phyloP scores from a whole-genome alignment of 2,797 vertebrate species.

The Buphagus erythrorhynchus region DNA sequence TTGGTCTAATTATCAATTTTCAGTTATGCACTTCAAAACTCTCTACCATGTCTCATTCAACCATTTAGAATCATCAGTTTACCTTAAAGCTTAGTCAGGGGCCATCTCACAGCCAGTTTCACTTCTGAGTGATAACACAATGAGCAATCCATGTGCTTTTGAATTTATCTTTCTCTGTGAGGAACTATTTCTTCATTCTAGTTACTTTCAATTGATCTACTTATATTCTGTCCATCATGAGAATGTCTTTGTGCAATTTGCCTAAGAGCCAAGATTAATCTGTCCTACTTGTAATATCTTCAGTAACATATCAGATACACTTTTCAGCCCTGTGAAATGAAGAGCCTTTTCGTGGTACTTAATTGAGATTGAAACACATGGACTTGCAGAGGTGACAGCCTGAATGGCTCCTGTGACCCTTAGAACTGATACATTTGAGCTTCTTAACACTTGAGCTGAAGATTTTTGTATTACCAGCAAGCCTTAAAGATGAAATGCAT shows the following conservation, averaged over 20 bases:
- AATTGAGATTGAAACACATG: not conserved
- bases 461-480: not conserved
- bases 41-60: not conserved
- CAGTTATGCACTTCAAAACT: conserved; percentile 27
- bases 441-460: not conserved
- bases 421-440: not conserved
- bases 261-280: not conserved
- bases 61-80: not conserved
- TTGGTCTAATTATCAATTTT: conserved; percentile 20
- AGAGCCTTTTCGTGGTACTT: not conserved
- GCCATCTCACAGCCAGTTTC: not conserved
- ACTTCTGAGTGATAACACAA: not conserved
- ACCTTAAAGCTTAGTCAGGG: not conserved
- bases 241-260: not conserved
- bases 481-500: not conserved
- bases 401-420: not conserved
- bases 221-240: not conserved
- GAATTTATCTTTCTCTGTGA: not conserved
- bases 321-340: not conserved
- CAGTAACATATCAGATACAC: not conserved
- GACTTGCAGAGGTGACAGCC: not conserved
- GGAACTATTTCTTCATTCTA: not conserved
- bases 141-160: not conserved
- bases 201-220: not conserved
- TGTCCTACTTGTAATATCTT: not conserved